Base-by-base conservation (phyloP, 2,113 vertebrate species). In the Lophura nycthemera region DNA sequence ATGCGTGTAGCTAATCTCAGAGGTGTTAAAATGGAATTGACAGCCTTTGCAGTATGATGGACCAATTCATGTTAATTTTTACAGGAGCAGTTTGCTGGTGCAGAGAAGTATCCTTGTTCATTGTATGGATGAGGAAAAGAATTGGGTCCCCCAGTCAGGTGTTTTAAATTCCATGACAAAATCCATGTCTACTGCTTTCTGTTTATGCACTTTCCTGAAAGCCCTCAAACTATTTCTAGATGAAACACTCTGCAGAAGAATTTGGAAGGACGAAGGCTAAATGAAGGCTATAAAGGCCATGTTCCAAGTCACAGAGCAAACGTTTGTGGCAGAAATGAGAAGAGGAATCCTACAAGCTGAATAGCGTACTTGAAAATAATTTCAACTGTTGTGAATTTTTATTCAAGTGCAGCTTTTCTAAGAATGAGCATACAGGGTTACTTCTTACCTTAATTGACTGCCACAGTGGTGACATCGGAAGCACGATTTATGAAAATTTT, bases 401-500 rank as follows among this genome's bases (percentile, higher is more conserved):
- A 74, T 38, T 83, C 29, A 43, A 8, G 73, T 73, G 5, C 29
- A 54, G 56, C 45, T 54, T 12, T 78, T 90, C 27, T 83, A 1
- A 48, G 47, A 61, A 32, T 60, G 22, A 88, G 43, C 34, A 45
- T 82, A 54, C 81, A 79, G n/a, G n/a, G 42, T 54, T 89, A 50
- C 6, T 57, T 76, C 95, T 98, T 98, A 99, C 99, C 99, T 99
- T 97, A 99, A 97, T 86, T 98, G 99, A 95, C 97, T 99, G 92
- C 97, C 96, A 94, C 99, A 99, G 71, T 99, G 98, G 91, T 98
- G 97, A 94, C 99, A 99, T 96, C 98, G 98, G 97, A 99, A 99
- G 96, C 99, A 99, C n/a, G 98, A 98, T 96, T 99, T 99, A 98
- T 99, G 99, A 98, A 99, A 99, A 96, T 97, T 98, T 96, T 99